Conservation (phyloP, 2,113 vertebrate species). For the Oreochromis spilurus region DNA sequence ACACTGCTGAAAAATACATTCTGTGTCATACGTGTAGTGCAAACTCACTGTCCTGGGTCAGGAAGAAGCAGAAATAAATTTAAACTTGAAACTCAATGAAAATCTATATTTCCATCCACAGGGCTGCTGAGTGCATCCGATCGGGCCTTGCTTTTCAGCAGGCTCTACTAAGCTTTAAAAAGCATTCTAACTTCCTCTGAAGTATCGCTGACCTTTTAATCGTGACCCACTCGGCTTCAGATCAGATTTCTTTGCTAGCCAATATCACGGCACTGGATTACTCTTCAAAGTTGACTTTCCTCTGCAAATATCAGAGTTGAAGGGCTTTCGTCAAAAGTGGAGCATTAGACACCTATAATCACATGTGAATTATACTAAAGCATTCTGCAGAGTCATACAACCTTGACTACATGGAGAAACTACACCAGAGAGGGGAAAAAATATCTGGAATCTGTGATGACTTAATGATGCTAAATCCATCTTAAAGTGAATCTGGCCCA, state of each 20-base stretch:
- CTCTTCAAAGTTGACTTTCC: not conserved
- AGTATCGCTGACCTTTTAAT: conserved; percentile 20
- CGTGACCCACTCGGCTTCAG: not conserved
- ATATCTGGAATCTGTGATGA: not conserved
- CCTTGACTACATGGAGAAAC: not conserved
- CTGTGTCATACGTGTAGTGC: not conserved
- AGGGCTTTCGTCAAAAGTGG: not conserved
- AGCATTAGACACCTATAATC: not conserved
- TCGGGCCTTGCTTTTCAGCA: not conserved
- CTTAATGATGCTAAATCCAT: not conserved
- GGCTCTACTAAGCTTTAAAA: not conserved
- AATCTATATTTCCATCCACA: not conserved
- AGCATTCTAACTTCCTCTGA: not conserved
- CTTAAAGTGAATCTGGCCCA: not conserved
- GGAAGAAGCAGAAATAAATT: not conserved
- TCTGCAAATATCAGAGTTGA: not conserved
- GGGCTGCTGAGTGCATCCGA: not conserved
- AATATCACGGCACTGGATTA: rapidly evolving
- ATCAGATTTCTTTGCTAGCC: not conserved
- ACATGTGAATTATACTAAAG: not conserved
- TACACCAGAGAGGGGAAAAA: not conserved
- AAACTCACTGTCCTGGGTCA: not conserved
- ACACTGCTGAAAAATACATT: not conserved
- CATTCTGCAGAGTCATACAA: not conserved
- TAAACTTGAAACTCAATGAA: not conserved